Evolutionary conservation across 2,797 vertebrate genomes (phyloP), one percentile per base, ranked within the genome.

Genomic region (Amblyraja radiata): DNA sequence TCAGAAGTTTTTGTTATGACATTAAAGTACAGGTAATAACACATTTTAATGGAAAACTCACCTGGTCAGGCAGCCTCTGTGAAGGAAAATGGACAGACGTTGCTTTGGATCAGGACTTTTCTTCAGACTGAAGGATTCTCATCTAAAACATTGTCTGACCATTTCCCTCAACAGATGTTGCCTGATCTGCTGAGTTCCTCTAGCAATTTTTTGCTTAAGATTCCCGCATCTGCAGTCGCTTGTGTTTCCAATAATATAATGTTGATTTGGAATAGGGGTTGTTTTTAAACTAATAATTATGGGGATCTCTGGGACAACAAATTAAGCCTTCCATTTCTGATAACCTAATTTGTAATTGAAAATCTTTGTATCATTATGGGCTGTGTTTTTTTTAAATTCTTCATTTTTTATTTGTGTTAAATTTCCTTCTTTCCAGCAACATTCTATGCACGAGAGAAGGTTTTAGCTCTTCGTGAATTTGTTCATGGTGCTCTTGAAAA

Each of bases 401-500:
- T 23, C 13, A 32, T 28, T 18, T 58, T 88, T 73, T 68, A 16
- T 88, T 25, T 6, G 18, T 91, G 65, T 23, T 46, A 91, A 91
- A 91, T 73, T 74, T 93, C 63, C 76, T 93, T 18, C 0, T 10
- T 80, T 83, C 0, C 95, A 99, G 99, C 98, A 71, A 99, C 97
- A 0, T 99, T 99, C 94, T 97, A 98, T 0, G 98, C 98, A 0
- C 96, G 98, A 94, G 99, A 99, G 95, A 95, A 96, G 0, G 93
- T 99, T 9, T 95, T 97, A 0, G 95, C 90, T 0, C 95, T 99
- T 61, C 98, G 97, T 32, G 93, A 61, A 58, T 99, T 99, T 93
- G 97, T 99, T 3, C 96, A 98, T 0, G 97, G 97, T 93, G 97
- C 97, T 0, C 95, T 99, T 95, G 96, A 96, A 95, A 97, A 97